Conservation (phyloP, 2,888 invertebrate species). For the Serripes groenlandicus region DNA sequence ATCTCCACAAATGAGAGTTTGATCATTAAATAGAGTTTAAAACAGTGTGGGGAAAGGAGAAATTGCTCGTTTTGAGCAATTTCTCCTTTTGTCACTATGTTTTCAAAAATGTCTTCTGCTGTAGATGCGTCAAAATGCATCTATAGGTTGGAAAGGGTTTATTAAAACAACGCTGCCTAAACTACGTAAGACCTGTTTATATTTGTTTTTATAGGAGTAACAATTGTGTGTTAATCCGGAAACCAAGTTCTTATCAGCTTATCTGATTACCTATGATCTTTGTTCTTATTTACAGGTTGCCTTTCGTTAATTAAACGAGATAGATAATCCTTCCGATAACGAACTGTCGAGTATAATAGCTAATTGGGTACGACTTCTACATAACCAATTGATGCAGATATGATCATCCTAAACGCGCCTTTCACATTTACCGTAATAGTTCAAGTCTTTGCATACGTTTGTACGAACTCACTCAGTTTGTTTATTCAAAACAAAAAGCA, state of each 20-base stretch:
- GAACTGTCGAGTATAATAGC: background rate
- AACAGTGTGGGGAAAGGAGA: constrained; percentile 12
- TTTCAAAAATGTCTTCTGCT: background rate
- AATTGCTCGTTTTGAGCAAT: background rate
- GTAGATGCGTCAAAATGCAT: background rate
- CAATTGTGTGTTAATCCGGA: too few relatives aligned
- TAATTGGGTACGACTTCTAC: constrained; percentile 6
- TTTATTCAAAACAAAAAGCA: too few relatives aligned
- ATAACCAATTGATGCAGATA: background rate
- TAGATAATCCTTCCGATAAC: constrained; percentile 3
- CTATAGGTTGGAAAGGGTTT: background rate
- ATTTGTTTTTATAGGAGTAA: too few relatives aligned
- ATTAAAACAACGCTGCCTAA: background rate
- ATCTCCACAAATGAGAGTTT: too few relatives aligned
- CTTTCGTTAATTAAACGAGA: constrained; percentile 14
- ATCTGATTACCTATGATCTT: background rate
- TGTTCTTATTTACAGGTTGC: constrained; percentile 4
- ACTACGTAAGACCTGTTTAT: background rate
- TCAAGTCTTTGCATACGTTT: too few relatives aligned
- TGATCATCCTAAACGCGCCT: too few relatives aligned
- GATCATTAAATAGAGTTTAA: background rate
- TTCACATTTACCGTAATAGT: too few relatives aligned
- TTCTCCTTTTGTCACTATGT: background rate
- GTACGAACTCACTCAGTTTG: too few relatives aligned
- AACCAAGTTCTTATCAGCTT: background rate